Evolutionary conservation across 2,113 vertebrate genomes (phyloP), one percentile per base, ranked within the genome.

Genomic region (Catagonus wagneri): DNA sequence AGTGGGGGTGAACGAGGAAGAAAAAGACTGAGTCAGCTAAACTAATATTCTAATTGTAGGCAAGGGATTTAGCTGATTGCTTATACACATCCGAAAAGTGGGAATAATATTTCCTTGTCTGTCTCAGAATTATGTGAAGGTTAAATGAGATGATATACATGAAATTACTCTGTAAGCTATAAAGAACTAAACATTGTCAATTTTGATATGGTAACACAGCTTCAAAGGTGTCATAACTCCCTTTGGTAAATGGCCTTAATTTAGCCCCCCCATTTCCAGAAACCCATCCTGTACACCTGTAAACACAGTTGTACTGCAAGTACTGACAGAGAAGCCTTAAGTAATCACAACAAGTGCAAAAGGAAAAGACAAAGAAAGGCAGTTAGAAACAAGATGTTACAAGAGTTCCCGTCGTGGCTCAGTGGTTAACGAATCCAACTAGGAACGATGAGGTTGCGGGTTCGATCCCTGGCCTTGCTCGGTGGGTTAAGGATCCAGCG

Each of bases 361-460:
- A 6, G 10, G 9, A 66, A 93, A 81, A 88, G 22, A 76, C 7
- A 75, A 89, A 90, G 23, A 66, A 94, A 96, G 94, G 17, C 13
- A 94, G 60, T 93, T 61, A 83, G 27, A 83, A 72, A 65, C 79
- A 58, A 65, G 14, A n/a, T n/a, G n/a, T n/a, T n/a, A n/a, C n/a
- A n/a, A n/a, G n/a, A n/a, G n/a, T n/a, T n/a, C n/a, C n/a, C n/a
- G n/a, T n/a, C n/a, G n/a, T n/a, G n/a, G n/a, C n/a, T n/a, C n/a
- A n/a, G n/a, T n/a, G n/a, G n/a, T n/a, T n/a, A n/a, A n/a, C n/a
- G n/a, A n/a, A n/a, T n/a, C n/a, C n/a, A n/a, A n/a, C n/a, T n/a
- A n/a, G n/a, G n/a, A n/a, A n/a, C n/a, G n/a, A n/a, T n/a, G n/a
- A n/a, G n/a, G n/a, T n/a, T n/a, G n/a, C n/a, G n/a, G n/a, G n/a